phyloP scores from a whole-genome alignment of 2,888 invertebrate species.

The Drosophila seclusa region DNA sequence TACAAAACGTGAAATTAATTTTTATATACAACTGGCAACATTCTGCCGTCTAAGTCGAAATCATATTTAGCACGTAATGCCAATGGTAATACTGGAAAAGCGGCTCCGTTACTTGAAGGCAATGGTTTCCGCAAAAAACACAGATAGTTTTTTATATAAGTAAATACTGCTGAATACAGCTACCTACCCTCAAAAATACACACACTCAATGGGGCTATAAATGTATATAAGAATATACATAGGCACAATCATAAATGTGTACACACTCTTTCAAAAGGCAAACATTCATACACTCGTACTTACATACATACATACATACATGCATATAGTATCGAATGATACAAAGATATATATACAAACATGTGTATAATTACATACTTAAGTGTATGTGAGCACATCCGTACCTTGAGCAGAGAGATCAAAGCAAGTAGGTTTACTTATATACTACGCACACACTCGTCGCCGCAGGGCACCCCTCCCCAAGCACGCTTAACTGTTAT shows the following conservation, averaged over 20 bases:
- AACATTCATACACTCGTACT: neutral
- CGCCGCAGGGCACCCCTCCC: constrained; percentile 20
- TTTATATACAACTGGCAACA: constrained; percentile 11
- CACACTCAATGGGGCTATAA: neutral
- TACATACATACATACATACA: constrained; percentile 3
- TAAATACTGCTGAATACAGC: neutral
- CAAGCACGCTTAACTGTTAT: constrained; percentile 13
- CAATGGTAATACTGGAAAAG: constrained; percentile 28
- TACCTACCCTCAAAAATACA: constrained; percentile 36
- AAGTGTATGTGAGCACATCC: constrained; percentile 16
- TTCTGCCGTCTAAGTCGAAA: constrained; percentile 31
- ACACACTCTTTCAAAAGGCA: constrained; percentile 12
- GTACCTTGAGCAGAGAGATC: constrained; percentile 37
- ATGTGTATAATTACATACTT: constrained; percentile 10
- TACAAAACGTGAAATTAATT: neutral
- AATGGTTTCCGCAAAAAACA: constrained; percentile 35
- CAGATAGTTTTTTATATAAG: constrained; percentile 12
- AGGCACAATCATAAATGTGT: neutral
- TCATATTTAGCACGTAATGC: neutral
- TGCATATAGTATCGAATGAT: neutral
- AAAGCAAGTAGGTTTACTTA: constrained; percentile 42
- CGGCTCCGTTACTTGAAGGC: constrained; percentile 31
- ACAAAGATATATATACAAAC: neutral
- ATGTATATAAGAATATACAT: neutral
- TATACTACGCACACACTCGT: constrained; percentile 1